Evolutionary conservation across 1,140 invertebrate species (phyloP).

Genomic region (Phenacoccus solenopsis): DNA sequence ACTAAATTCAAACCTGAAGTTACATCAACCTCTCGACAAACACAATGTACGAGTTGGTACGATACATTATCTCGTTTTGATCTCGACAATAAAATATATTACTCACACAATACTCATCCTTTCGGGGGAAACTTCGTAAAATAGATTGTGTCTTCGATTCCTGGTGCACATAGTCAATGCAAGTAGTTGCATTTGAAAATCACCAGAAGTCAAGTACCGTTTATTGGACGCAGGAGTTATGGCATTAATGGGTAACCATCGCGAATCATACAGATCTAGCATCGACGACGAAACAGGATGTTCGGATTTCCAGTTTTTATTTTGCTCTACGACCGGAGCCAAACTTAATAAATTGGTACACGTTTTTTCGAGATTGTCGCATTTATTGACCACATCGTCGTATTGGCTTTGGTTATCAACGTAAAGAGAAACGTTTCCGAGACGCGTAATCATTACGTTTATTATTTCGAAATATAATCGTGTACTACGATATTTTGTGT

Average conservation of each 20-base stretch:
- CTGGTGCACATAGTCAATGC: constrained; percentile 23
- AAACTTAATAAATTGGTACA: constrained; percentile 22
- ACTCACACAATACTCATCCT: not conserved
- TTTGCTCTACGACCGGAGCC: constrained; percentile 23
- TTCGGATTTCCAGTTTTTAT: constrained; percentile 20
- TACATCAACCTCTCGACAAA: no score
- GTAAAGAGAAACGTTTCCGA: constrained; percentile 26
- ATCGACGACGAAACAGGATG: constrained; percentile 8
- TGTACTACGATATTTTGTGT: constrained; percentile 20
- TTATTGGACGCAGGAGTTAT: constrained; percentile 18
- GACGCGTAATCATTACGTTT: constrained; percentile 21
- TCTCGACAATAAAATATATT: not conserved
- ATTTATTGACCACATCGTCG: constrained; percentile 19
- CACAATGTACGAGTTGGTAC: no score
- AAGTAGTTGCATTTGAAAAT: constrained; percentile 25
- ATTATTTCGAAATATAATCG: constrained; percentile 9
- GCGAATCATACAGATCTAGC: constrained; percentile 20
- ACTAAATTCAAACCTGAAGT: not conserved
- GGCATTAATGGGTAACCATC: constrained; percentile 23
- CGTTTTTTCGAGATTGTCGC: constrained; percentile 18
- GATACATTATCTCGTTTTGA: not conserved
- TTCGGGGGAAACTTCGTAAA: constrained; percentile 21
- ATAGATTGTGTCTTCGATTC: constrained; percentile 23
- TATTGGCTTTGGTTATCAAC: constrained; percentile 18
- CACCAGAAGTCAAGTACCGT: not conserved